A percentile compares a stretch with the other conserved stretches of the same genome.
These are phyloP conservation scores for Hippasteria phrygiana DNA, from an alignment of 53 echinoderm and acorn worm genomes.

Conservation along the genomic window DNA sequence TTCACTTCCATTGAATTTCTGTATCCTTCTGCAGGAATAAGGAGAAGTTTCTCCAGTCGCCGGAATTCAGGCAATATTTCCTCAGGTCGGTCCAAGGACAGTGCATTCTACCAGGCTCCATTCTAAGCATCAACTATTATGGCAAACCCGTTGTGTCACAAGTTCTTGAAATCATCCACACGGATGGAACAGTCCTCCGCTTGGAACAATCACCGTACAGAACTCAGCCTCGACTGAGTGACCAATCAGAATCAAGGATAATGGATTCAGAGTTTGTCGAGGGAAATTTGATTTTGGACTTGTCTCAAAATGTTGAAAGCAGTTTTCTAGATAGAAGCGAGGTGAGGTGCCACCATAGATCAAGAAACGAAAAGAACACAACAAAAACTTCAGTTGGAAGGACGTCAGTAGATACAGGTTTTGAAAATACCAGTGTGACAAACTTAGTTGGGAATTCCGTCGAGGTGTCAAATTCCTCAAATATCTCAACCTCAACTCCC, in stretches of 20 bases:
- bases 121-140: constrained; percentile 80
- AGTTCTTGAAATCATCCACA: constrained; percentile 60
- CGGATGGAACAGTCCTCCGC: constrained; percentile 27
- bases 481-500: constrained; percentile 59
- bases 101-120: constrained; percentile 68
- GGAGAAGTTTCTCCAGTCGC: constrained; percentile 60
- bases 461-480: not conserved
- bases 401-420: not conserved
- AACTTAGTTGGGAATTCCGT: not conserved
- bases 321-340: constrained; percentile 26
- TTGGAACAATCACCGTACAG: constrained; percentile 50
- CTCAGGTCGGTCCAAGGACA: constrained; percentile 59
- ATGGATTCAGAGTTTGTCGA: not conserved
- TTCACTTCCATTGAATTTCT: not conserved
- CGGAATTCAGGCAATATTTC: constrained; percentile 70
- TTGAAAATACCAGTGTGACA: not conserved
- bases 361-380: too few species aligned
- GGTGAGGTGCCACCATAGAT: not conserved
- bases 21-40: constrained; percentile 57
- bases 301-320: not conserved
- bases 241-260: constrained; percentile 34
- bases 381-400: not conserved
- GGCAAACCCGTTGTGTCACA: constrained; percentile 79
- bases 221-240: constrained; percentile 37
- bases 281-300: not conserved